Percentiles rank a stretch among this genome's conserved stretches.
phyloP scores from a whole-genome alignment of 2,888 invertebrate genomes.

The Perithous albicinctus region DNA sequence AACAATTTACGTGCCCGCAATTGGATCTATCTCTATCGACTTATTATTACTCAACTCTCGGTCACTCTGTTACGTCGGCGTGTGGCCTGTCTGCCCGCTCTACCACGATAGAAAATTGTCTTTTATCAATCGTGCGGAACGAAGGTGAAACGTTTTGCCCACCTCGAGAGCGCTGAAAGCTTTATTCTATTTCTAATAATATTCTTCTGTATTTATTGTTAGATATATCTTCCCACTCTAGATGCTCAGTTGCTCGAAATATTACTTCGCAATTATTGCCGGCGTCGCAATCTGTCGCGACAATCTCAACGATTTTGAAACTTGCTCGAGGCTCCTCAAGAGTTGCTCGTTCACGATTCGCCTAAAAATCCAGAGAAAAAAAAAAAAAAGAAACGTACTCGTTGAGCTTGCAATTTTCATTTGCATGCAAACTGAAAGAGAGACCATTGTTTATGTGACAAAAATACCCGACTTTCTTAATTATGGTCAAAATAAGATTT shows the following conservation, averaged over 20 bases:
- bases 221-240: not conserved
- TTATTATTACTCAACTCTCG: slow-evolving; percentile 45
- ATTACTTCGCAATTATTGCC: slow-evolving; percentile 17
- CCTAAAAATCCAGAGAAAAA: not conserved
- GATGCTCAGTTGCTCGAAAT: slow-evolving; percentile 11
- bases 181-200: slow-evolving; percentile 26
- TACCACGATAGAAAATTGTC: slow-evolving; percentile 52
- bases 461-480: no score
- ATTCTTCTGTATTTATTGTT: not conserved
- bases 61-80: slow-evolving; percentile 16
- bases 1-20: slow-evolving; percentile 30
- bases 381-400: no score
- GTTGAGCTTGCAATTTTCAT: no score
- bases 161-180: not conserved
- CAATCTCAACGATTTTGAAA: not conserved
- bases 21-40: slow-evolving; percentile 47
- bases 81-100: slow-evolving; percentile 20
- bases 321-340: not conserved
- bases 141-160: slow-evolving; percentile 52
- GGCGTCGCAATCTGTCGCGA: not conserved
- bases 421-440: no score
- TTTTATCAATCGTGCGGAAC: slow-evolving; percentile 61
- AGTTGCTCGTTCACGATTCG: not conserved
- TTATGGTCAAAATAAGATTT: no score
- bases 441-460: no score